Conservation (phyloP, 2,888 invertebrate genomes). For the Sclerodermus sp. region DNA sequence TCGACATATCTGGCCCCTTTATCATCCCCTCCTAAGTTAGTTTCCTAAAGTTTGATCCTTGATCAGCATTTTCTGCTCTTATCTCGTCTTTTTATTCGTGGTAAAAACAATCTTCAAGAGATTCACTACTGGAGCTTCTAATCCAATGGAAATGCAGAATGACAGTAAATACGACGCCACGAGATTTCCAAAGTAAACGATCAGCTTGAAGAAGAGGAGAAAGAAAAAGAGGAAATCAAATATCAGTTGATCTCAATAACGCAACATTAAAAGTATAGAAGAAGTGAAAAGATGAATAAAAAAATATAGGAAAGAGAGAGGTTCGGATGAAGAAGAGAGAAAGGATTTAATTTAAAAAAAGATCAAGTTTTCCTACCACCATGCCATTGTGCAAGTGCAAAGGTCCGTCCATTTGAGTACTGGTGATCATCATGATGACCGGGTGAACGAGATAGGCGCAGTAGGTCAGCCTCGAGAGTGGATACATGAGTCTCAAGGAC, state of each 20-base stretch:
- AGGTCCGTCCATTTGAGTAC: conserved; percentile 78
- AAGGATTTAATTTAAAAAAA: background rate
- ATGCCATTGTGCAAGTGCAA: conserved; percentile 76
- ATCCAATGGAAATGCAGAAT: conserved; percentile 74
- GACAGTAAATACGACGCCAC: conserved; percentile 76
- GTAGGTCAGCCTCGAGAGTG: conserved; percentile 89
- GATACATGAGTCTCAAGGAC: conserved; percentile 81
- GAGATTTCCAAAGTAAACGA: conserved; percentile 75
- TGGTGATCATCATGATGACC: conserved; percentile 77
- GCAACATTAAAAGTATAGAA: too few species aligned
- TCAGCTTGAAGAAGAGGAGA: conserved; percentile 63
- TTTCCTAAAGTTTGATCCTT: too few species aligned
- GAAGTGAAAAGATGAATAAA: too few species aligned
- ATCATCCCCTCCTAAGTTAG: conserved; percentile 3
- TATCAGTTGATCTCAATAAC: too few species aligned
- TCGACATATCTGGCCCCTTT: background rate
- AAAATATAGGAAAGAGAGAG: too few species aligned
- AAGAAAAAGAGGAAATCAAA: too few species aligned
- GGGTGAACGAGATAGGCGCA: conserved; percentile 92
- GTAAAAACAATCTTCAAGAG: conserved; percentile 70
- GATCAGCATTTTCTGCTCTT: conserved; percentile 17
- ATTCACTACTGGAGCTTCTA: conserved; percentile 82
- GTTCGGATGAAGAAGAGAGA: background rate
- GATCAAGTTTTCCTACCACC: conserved; percentile 63
- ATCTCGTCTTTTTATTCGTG: conserved; percentile 56